Percentiles rank a stretch among this genome's conserved stretches.
phyloP scores from a whole-genome alignment of 2,888 invertebrate genomes.

The Sipha maydis region DNA sequence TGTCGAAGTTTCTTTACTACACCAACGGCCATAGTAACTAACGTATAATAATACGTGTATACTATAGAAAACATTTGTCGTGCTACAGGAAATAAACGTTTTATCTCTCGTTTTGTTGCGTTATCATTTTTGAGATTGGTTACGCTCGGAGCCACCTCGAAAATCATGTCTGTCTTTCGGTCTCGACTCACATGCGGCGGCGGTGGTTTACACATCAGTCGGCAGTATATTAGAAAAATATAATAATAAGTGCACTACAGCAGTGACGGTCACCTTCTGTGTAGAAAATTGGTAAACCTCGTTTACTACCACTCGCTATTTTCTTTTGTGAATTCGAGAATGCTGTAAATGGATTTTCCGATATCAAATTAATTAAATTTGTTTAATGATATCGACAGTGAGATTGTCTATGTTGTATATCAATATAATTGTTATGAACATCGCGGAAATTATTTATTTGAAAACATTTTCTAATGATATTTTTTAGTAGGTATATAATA shows the following conservation, averaged over 20 bases:
- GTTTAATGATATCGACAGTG: background rate
- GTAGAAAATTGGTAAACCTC: background rate
- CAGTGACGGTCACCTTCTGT: background rate
- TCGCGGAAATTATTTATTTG: background rate
- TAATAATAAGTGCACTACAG: background rate
- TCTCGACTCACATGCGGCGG: background rate
- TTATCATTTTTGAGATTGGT: slow-evolving; percentile 31
- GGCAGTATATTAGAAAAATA: slow-evolving; percentile 10
- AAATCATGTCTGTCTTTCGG: background rate
- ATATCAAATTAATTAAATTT: background rate
- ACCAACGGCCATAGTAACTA: background rate
- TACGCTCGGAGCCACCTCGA: background rate
- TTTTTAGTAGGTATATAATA: background rate
- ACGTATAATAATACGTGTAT: background rate
- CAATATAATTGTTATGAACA: background rate
- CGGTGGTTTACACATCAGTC: background rate
- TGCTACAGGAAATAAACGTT: slow-evolving; percentile 19
- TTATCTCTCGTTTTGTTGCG: slow-evolving; percentile 6
- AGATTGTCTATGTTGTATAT: background rate
- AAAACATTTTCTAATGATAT: background rate
- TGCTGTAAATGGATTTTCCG: background rate
- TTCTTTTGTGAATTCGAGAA: slow-evolving; percentile 7
- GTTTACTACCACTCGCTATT: slow-evolving; percentile 1
- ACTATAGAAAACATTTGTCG: background rate
- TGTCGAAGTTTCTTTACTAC: background rate